These are phyloP conservation scores for Phyto melanocephala DNA, from an alignment of 2,888 invertebrate species.

Conservation along the genomic window DNA sequence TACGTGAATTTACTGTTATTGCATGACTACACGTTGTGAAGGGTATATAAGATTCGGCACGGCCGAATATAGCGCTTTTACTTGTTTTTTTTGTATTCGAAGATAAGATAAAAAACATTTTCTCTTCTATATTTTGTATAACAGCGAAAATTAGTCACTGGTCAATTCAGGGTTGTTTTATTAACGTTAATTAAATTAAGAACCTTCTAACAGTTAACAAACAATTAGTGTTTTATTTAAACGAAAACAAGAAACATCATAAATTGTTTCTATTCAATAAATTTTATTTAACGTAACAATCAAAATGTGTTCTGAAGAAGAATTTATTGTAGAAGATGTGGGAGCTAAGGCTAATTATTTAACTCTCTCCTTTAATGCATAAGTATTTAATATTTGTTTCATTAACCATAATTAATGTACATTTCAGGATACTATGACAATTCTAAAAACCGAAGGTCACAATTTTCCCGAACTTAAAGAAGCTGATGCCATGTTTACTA, in stretches of 20 bases:
- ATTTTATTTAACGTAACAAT: background rate
- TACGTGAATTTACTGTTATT: no score
- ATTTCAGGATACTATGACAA: conserved; percentile 91
- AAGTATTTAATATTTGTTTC: background rate
- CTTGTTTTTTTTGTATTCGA: no score
- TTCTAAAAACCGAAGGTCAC: conserved; percentile 96
- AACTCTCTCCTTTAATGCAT: background rate
- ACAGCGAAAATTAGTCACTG: no score
- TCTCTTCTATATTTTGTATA: no score
- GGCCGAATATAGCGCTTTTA: no score
- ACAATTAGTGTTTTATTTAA: background rate
- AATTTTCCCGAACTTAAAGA: conserved; percentile 94
- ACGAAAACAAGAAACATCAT: background rate
- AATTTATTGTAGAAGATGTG: conserved; percentile 67
- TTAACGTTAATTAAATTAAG: conserved; percentile 37
- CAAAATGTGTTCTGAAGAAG: conserved; percentile 70
- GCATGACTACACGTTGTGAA: no score
- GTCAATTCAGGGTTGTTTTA: background rate
- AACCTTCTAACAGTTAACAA: background rate
- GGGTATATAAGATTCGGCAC: no score
- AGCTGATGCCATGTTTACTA: conserved; percentile 98
- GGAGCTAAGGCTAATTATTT: conserved; percentile 52
- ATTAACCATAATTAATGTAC: no score
- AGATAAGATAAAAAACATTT: no score
- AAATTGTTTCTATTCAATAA: background rate